Evolutionary conservation across 2,888 invertebrate species (phyloP).

Genomic region (Tupiocoris notatus): DNA sequence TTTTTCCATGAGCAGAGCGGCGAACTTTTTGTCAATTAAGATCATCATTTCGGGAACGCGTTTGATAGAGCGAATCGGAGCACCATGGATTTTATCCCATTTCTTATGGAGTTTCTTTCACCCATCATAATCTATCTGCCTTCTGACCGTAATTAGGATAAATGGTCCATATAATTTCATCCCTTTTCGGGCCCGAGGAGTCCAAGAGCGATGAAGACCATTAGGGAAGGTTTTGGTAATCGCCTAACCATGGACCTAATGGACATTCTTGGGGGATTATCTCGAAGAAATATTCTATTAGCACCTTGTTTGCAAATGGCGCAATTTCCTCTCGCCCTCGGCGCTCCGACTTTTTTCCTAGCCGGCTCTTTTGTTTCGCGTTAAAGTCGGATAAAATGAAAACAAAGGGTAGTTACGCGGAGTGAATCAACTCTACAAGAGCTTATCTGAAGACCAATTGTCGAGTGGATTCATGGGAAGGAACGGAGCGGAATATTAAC

Average conservation of each 20-base stretch:
- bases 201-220: background rate
- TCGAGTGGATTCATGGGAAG: background rate
- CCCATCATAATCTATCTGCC: constrained; percentile 14
- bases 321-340: background rate
- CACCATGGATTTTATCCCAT: background rate
- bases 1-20: background rate
- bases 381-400: background rate
- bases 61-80: no score
- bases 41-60: background rate
- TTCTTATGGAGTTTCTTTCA: constrained; percentile 11
- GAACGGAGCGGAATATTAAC: background rate
- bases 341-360: background rate
- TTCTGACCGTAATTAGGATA: constrained; percentile 26
- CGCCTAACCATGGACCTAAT: background rate
- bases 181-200: background rate
- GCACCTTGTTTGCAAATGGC: background rate
- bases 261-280: background rate
- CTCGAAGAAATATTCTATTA: background rate
- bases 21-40: background rate
- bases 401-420: background rate
- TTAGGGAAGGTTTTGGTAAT: background rate
- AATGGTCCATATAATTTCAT: constrained; percentile 26
- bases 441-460: background rate
- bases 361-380: background rate
- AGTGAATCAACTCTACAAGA: background rate